These are phyloP conservation scores for Zophobas atratus DNA, from an alignment of 1,140 invertebrate genomes.

Conservation along the genomic window DNA sequence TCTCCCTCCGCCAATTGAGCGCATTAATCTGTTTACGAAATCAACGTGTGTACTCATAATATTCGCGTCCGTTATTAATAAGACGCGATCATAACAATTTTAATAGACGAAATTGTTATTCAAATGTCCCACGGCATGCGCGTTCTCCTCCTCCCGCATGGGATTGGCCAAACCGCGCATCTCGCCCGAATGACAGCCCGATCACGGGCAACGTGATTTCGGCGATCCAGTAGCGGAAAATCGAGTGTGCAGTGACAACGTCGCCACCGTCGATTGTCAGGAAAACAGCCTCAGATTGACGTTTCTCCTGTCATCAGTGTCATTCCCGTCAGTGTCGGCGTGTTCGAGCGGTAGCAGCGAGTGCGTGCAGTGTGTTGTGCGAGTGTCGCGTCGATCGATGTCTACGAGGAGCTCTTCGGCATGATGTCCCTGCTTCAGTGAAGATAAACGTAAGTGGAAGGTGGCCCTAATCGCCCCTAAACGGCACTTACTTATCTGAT, in stretches of 20 bases:
- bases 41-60: conserved; percentile 10
- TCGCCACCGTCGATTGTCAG: neutral
- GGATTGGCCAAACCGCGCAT: conserved; percentile 15
- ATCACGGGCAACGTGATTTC: conserved; percentile 14
- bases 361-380: neutral
- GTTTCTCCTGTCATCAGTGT: neutral
- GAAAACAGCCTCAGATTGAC: neutral
- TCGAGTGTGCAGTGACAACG: neutral
- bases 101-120: conserved; percentile 19
- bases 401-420: conserved; percentile 12
- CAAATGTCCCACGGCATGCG: neutral
- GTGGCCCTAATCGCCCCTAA: conserved; percentile 23
- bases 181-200: conserved; percentile 2
- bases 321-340: neutral
- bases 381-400: conserved; percentile 13
- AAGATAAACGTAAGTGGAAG: conserved; percentile 43
- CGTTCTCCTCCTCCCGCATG: neutral
- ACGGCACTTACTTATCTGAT: conserved; percentile 57
- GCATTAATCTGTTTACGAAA: conserved; percentile 29
- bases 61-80: conserved; percentile 32
- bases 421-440: neutral
- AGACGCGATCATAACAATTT: conserved; percentile 28
- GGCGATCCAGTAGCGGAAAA: conserved; percentile 1
- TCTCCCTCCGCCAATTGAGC: conserved; percentile 20
- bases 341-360: conserved; percentile 9